phyloP scores from a whole-genome alignment of 1,140 invertebrate genomes.

The Dendroctonus valens region DNA sequence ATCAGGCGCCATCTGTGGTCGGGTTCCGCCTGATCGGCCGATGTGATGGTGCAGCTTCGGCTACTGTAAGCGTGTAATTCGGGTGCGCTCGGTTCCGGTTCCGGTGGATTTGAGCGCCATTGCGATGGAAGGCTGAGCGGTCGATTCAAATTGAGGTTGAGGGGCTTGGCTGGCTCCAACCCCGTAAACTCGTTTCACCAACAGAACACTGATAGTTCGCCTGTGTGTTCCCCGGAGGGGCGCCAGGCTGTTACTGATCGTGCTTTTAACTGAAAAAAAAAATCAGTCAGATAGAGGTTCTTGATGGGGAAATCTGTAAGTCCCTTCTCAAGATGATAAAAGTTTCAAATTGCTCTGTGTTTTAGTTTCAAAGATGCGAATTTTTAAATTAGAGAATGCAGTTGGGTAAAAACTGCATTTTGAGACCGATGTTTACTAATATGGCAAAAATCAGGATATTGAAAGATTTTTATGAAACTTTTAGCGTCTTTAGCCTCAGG shows the following conservation, averaged over 20 bases:
- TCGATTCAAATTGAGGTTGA: slow-evolving; percentile 24
- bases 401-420: too few species aligned
- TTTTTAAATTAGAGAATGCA: too few species aligned
- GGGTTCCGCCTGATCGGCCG: slow-evolving; percentile 1
- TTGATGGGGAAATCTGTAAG: too few species aligned
- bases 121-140: slow-evolving; percentile 39
- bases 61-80: slow-evolving; percentile 18
- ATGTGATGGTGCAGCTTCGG: slow-evolving; percentile 12
- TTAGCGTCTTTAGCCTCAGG: too few species aligned
- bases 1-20: not conserved
- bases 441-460: too few species aligned
- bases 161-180: slow-evolving; percentile 44
- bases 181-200: slow-evolving; percentile 60
- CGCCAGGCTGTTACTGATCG: slow-evolving; percentile 66
- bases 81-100: slow-evolving; percentile 10
- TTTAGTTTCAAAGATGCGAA: too few species aligned
- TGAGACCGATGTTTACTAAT: too few species aligned
- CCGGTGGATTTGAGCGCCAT: slow-evolving; percentile 34
- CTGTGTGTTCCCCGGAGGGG: slow-evolving; percentile 64
- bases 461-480: too few species aligned
- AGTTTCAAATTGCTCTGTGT: too few species aligned
- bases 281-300: not conserved
- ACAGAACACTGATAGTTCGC: slow-evolving; percentile 70
- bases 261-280: slow-evolving; percentile 60
- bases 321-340: too few species aligned